Base-by-base conservation (phyloP, 2,888 invertebrate species). In the Sinhomidia bicolor region DNA sequence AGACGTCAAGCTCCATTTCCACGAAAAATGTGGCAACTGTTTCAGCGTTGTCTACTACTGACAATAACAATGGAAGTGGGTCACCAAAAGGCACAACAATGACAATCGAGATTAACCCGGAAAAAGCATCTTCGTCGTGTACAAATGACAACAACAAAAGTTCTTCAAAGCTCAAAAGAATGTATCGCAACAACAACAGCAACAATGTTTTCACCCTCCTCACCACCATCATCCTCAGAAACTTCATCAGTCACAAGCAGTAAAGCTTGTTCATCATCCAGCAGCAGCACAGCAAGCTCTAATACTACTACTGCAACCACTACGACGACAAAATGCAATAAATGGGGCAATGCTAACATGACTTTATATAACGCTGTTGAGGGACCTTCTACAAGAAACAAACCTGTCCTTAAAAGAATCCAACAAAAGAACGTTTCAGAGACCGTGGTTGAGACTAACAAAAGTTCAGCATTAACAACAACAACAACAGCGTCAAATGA, bases 351-450 rank as follows among this genome's bases (percentile, higher is more conserved):
- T 36, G 81, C 57, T 60, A 79, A 60, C 83, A 80, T 29, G 81
- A 54, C 76, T 83, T 51, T 68, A 44, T 81, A n/a, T 29, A 68
- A 44, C 57, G 23, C 2, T 23, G 60, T 57, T 47, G 88, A 88
- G 5, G 76, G 82, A 14, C 29, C 71, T 54, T 32, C 79, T 36
- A 6, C 47, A 23, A 74, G 82, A 78, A 82, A 62, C 32, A 92
- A 92, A 85, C 91, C 92, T 76, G 90, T 91, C 85, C 81, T 92
- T 10, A 92, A 91, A 81, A 85, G 71, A 88, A 84, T 83, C 44
- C 85, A 87, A 83, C 81, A 68, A 89, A 90, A 88, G 85, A 85
- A 17, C 76, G 62, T 65, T 20, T 81, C 80, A 54, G 83, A 79
- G 36, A 79, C 85, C n/a, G 78, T 85, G 26, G 57, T 62, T 12